A percentile compares a stretch with the other conserved stretches of the same genome.
phyloP scores from a whole-genome alignment of 2,113 vertebrate genomes.

The Calyptommatus sinebrachiatus region DNA sequence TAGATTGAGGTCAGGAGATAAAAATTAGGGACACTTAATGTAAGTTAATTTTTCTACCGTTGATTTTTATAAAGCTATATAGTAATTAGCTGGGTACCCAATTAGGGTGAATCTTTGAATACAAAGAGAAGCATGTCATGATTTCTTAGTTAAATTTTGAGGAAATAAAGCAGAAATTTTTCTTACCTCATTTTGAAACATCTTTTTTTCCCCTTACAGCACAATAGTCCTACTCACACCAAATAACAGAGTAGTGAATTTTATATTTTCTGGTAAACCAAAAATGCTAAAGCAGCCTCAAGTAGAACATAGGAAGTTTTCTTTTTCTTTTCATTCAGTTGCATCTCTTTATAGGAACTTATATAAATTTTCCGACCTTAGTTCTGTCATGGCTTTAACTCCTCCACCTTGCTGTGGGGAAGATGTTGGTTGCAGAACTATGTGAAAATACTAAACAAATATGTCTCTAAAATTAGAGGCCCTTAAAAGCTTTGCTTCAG shows the following conservation, averaged over 20 bases:
- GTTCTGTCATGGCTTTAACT: constrained; percentile 1
- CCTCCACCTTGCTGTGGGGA: background rate
- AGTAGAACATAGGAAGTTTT: background rate
- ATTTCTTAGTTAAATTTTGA: constrained; percentile 5
- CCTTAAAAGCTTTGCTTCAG: constrained; percentile 1
- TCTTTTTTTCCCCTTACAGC: constrained; percentile 17
- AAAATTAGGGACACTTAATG: constrained; percentile 22
- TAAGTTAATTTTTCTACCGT: constrained; percentile 22
- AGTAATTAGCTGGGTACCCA: constrained; percentile 11
- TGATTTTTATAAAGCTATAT: background rate
- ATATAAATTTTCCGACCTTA: background rate
- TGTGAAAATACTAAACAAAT: background rate
- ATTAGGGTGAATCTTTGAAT: background rate
- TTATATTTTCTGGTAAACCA: background rate
- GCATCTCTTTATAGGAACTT: background rate
- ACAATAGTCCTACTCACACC: background rate
- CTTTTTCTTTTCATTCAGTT: background rate
- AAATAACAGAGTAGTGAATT: background rate
- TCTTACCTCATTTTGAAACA: background rate
- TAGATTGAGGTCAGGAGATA: constrained; percentile 4
- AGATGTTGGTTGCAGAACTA: background rate
- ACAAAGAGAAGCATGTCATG: constrained; percentile 1
- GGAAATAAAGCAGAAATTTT: background rate
- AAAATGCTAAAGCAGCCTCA: background rate
- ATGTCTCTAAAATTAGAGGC: background rate